A percentile compares a stretch with the other conserved stretches of the same genome.
Conservation (phyloP, 2,888 invertebrate genomes). For the Himalopsyche tibetana region DNA sequence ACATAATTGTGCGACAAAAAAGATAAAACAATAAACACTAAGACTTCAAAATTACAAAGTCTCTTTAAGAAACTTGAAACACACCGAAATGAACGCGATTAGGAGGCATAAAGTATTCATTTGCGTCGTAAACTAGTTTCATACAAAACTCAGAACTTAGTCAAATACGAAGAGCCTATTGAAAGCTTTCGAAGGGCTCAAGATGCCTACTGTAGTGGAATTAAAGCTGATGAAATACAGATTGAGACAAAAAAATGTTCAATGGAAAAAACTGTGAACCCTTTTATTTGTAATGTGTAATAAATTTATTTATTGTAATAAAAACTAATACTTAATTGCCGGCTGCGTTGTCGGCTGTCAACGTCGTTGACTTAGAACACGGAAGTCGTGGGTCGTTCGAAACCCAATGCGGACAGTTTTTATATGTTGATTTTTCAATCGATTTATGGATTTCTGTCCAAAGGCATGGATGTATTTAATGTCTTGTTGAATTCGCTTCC, state of each 20-base stretch:
- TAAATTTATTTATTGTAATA: too few species aligned
- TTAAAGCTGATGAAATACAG: constrained; percentile 9
- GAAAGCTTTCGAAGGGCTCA: constrained; percentile 8
- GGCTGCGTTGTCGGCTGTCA: too few species aligned
- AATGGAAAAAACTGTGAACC: too few species aligned
- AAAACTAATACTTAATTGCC: too few species aligned
- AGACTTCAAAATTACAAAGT: background rate
- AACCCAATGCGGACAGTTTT: too few species aligned
- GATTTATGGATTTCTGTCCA: too few species aligned
- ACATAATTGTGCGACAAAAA: constrained; percentile 2
- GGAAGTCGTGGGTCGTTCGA: too few species aligned
- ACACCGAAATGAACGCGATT: background rate
- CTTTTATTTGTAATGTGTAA: too few species aligned
- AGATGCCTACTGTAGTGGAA: constrained; percentile 3
- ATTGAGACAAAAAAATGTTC: background rate
- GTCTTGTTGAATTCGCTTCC: too few species aligned
- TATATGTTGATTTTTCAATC: too few species aligned
- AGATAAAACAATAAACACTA: background rate
- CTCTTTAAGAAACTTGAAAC: constrained; percentile 1
- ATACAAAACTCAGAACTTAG: constrained; percentile 12
- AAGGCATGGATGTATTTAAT: too few species aligned
- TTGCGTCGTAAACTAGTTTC: constrained; percentile 12
- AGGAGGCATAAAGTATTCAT: constrained; percentile 5
- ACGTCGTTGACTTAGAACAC: too few species aligned
- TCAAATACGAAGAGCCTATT: constrained; percentile 12